Percentiles rank a stretch among this genome's conserved stretches.
Evolutionary conservation across 2,797 vertebrate genomes (phyloP).

Genomic region (Acropternis orthonyx): DNA sequence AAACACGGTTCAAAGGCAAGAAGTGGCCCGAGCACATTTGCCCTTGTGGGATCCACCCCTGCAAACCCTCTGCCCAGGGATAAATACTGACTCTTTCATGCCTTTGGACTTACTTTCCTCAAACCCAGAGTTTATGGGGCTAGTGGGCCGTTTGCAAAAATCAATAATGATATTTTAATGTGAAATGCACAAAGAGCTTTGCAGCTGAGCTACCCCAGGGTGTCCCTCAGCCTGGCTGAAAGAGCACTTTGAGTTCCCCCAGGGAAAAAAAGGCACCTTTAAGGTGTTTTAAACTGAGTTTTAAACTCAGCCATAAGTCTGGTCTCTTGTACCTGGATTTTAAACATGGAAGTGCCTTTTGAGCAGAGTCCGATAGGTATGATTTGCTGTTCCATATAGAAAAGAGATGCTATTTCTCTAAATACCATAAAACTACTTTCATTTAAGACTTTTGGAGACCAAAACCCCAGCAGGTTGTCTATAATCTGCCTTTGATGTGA

Average conservation of each 20-base stretch:
- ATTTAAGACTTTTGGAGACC: conserved; percentile 38
- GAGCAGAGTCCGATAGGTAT: neutral
- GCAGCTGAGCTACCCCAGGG: neutral
- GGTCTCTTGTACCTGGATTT: neutral
- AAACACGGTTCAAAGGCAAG: neutral
- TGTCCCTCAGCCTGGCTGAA: neutral
- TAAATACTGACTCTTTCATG: neutral
- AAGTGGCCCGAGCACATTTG: fast-evolving
- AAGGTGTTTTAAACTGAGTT: fast-evolving
- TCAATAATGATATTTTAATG: neutral
- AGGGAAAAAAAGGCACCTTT: neutral
- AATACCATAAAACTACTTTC: conserved; percentile 37
- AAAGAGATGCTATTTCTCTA: conserved; percentile 54
- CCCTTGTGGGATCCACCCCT: neutral
- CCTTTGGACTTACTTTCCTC: neutral
- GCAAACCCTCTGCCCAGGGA: neutral
- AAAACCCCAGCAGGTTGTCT: conserved; percentile 54
- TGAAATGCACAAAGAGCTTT: neutral
- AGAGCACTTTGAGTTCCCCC: neutral
- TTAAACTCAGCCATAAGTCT: neutral
- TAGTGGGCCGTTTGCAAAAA: neutral
- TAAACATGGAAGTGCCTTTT: neutral
- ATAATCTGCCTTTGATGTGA: conserved; percentile 43
- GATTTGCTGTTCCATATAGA: conserved; percentile 13
- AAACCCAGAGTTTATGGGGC: neutral